These are phyloP conservation scores for Sus scrofa DNA, from an alignment of 2,113 vertebrate species.

Conservation along the genomic window DNA sequence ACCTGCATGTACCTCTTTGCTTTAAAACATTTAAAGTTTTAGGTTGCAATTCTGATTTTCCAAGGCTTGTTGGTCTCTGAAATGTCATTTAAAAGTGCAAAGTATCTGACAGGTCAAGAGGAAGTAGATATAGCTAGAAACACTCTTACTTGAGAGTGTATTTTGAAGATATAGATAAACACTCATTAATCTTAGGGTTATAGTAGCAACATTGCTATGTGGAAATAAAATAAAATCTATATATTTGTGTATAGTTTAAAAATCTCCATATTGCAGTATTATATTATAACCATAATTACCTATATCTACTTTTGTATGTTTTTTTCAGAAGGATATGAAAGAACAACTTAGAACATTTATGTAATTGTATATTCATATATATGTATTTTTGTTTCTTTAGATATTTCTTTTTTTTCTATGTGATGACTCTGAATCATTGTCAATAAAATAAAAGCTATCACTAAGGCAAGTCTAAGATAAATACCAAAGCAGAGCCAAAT, in stretches of 20 bases:
- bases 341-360: background rate
- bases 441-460: background rate
- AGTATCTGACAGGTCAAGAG: background rate
- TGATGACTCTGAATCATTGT: slow-evolving; percentile 45
- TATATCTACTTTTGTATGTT: background rate
- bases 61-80: background rate
- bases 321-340: background rate
- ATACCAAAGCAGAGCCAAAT: background rate
- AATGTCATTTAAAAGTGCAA: background rate
- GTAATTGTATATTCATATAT: background rate
- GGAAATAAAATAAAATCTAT: background rate
- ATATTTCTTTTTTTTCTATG: background rate
- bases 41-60: background rate
- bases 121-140: background rate
- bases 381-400: background rate
- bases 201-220: background rate
- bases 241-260: background rate
- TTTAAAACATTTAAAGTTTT: slow-evolving; percentile 54
- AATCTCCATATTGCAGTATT: background rate
- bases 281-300: background rate
- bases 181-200: background rate
- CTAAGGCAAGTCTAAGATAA: background rate
- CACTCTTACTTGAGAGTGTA: background rate
- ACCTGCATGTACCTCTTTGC: background rate
- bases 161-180: background rate